Conservation (phyloP, 2,113 vertebrate genomes). For the Trichechus manatus region DNA sequence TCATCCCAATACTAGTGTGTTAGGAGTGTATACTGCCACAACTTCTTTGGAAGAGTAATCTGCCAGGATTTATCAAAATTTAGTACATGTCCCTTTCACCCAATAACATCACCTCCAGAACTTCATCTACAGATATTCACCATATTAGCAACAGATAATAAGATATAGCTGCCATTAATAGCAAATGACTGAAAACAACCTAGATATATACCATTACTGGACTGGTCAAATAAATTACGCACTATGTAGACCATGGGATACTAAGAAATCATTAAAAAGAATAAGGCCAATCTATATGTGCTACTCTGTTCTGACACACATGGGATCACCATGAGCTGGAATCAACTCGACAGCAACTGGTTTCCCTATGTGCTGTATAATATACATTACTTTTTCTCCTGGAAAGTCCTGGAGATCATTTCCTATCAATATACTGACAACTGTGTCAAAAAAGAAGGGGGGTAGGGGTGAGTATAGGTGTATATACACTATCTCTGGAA, state of each 20-base stretch:
- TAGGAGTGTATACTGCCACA: neutral
- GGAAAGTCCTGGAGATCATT: neutral
- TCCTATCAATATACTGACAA: neutral
- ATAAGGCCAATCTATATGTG: neutral
- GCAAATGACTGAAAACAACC: neutral
- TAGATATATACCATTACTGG: neutral
- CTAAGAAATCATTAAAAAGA: conserved; percentile 1
- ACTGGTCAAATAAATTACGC: neutral
- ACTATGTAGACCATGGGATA: neutral
- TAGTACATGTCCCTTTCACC: neutral
- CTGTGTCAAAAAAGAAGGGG: neutral
- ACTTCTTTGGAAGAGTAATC: neutral
- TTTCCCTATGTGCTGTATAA: neutral
- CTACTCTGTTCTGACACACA: too few relatives aligned
- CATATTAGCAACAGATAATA: neutral
- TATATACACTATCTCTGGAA: neutral
- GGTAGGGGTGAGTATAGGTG: neutral
- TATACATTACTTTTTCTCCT: neutral
- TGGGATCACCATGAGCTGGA: too few relatives aligned
- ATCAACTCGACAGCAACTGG: too few relatives aligned
- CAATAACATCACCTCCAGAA: neutral
- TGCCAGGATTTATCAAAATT: neutral
- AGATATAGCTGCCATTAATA: neutral
- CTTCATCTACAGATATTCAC: neutral
- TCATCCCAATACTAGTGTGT: neutral